These are phyloP conservation scores for Creontiades dilutus DNA, from an alignment of 2,888 invertebrate species.

Conservation along the genomic window DNA sequence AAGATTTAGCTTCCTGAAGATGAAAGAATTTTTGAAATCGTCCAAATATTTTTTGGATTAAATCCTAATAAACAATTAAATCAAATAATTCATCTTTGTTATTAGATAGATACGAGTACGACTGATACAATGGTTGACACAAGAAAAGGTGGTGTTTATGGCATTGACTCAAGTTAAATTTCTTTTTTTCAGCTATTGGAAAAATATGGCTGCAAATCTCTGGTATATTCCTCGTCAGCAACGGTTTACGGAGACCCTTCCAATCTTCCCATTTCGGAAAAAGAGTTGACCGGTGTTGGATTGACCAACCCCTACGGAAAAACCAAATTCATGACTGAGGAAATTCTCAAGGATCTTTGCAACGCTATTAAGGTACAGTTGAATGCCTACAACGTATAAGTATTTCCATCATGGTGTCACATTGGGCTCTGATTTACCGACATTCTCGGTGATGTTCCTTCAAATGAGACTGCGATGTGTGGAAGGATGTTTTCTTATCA, in stretches of 20 bases:
- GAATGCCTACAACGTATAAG: no score
- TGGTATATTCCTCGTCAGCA: constrained; percentile 94
- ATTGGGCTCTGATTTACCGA: not conserved
- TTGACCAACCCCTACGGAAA: constrained; percentile 96
- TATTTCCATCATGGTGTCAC: no score
- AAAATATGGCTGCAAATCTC: constrained; percentile 85
- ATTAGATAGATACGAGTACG: no score
- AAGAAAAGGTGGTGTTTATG: no score
- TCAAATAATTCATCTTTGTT: no score
- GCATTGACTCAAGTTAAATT: no score
- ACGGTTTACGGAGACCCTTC: constrained; percentile 96
- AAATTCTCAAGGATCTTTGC: constrained; percentile 93
- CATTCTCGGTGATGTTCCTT: not conserved
- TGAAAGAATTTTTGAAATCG: no score
- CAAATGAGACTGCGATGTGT: not conserved
- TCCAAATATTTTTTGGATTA: no score
- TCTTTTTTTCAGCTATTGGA: constrained; percentile 82
- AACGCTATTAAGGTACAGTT: constrained; percentile 79
- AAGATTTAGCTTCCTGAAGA: no score
- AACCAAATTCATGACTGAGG: constrained; percentile 96
- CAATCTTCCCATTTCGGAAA: constrained; percentile 90
- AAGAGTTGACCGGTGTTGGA: constrained; percentile 88
- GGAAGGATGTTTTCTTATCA: no score
- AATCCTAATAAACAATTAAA: no score
- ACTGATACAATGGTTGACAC: no score